Evolutionary conservation across 1,140 invertebrate species (phyloP), one percentile per base, ranked within the genome.

Genomic region (Halotydeus destructor): DNA sequence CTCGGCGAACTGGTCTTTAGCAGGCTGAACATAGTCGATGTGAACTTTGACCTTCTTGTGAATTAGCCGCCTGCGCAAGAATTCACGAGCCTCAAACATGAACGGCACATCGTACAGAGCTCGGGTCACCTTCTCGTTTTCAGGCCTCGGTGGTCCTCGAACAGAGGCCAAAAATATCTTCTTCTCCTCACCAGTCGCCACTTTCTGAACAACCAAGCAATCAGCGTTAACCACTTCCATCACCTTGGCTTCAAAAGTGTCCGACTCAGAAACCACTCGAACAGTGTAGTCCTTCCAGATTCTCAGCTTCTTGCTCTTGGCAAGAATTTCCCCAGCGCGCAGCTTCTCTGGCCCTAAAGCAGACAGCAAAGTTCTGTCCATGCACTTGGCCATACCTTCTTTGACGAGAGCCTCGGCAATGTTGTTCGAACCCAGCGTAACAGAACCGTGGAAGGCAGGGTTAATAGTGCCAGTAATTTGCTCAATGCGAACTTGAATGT

Each of bases 41-140:
- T 75, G 74, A 4, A 94, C 78, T 54, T 81, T 78, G 37, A 69
- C 84, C 55, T 80, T 85, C 59, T 98, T 97, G 2, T 88, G 85
- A 56, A 98, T 81, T 0, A 97, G 65, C 58, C 89, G 88, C 55
- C 94, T 96, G 23, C 94, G 69, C 3, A 99, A 63, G 57, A 85
- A 97, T 66, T 99, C 94, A 45, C 94, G 69, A 0, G 89, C 89
- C 60, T 98, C 91, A 59, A 80, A 94, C 81, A 98, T 86, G 69
- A 78, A 91, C 5, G 91, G 91, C 53, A 96, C 81, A 54, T 98
- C 91, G 57, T 97, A 99, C 0, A 98, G 68, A 1, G 86, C 83
- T 45, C 80, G 68, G 54, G 77, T 74, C 66, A 43, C 38, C 35
- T 47, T 30, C 25, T 34, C 35, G 9, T 34, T 6, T 23, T 25